Base-by-base conservation (phyloP, 2,113 vertebrate species). In the Thermophis baileyi region DNA sequence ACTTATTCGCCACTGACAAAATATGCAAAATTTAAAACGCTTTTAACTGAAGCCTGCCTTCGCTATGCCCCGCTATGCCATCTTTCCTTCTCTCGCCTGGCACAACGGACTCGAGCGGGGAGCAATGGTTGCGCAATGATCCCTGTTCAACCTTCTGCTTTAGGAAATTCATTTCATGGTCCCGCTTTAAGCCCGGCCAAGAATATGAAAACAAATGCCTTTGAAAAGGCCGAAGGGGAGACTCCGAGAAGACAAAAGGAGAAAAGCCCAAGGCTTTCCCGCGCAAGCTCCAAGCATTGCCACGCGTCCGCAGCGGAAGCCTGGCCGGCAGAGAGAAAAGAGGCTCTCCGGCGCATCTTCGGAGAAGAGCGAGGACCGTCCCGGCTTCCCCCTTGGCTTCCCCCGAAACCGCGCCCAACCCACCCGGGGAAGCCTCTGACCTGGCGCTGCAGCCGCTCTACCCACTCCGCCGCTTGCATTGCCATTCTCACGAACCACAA, bases 381-480 rank as follows among this genome's bases (percentile, higher is more conserved):
- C 53, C 40, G 16, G 3, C 9, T 27, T 40, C 30, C 16, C 12
- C 24, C 0, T 20, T 0, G 2, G 4, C 53, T 18, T 12, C n/a
- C 6, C 4, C 4, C 14, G 16, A 25, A 51, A 14, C 22, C 1
- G 30, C 1, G 2, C 55, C 16, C 60, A 22, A 24, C 18, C 0
- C 7, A 10, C 3, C 1, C 51, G 20, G 11, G 25, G 27, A 8
- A 46, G 51, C 4, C 25, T n/a, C 97, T 94, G 4, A 99, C 99
- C 99, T 99, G 99, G 95, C 98, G 96, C 50, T 97, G 96, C 44
- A 99, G 96, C 49, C 98, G 98, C 91, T 96, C 95, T 1, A 97
- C 96, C 92, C 97, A 98, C 85, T 97, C 94, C 49, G 94, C 96
- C 90, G 98, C 89, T 20, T 95, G 85, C 5, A 96, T 97, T 93